Evolutionary conservation across 1,140 invertebrate genomes (phyloP).

Genomic region (Pogonognathellus flavescens): DNA sequence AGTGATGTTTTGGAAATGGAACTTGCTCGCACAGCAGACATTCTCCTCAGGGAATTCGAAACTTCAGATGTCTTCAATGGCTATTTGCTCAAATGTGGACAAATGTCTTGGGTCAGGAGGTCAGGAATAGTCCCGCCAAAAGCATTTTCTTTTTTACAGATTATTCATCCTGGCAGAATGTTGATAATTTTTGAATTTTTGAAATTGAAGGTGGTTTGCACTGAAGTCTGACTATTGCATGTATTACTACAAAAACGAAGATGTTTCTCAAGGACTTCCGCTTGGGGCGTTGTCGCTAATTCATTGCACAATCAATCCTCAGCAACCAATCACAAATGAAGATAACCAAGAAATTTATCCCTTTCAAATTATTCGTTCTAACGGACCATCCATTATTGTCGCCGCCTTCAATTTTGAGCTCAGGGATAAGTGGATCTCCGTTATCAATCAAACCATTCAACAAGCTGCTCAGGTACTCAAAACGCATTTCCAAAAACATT

Average conservation of each 20-base stretch:
- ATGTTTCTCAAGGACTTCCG: conserved; percentile 68
- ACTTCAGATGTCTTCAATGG: conserved; percentile 67
- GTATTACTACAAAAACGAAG: conserved; percentile 93
- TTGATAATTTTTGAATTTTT: no score
- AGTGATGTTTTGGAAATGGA: conserved; percentile 89
- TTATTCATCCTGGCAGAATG: no score
- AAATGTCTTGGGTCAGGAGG: conserved; percentile 75
- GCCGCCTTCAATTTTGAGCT: conserved; percentile 33
- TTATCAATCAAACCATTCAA: conserved; percentile 54
- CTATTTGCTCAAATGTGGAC: conserved; percentile 61
- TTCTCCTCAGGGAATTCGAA: conserved; percentile 69
- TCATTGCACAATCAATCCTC: conserved; percentile 52
- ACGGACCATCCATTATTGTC: conserved; percentile 46
- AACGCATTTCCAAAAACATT: background rate
- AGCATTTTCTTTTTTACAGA: no score
- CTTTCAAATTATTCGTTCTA: conserved; percentile 52
- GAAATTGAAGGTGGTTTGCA: conserved; percentile 84
- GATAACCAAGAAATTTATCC: conserved; percentile 24
- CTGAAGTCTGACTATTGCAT: conserved; percentile 92
- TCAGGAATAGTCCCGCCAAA: conserved; percentile 25
- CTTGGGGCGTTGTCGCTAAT: conserved; percentile 50
- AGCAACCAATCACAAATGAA: background rate
- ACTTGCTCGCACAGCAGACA: conserved; percentile 87
- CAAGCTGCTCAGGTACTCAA: conserved; percentile 54
- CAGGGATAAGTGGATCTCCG: conserved; percentile 52